Percentiles rank a stretch among this genome's conserved stretches.
Evolutionary conservation across 2,113 vertebrate species (phyloP).

Genomic region (Setophaga petechia): DNA sequence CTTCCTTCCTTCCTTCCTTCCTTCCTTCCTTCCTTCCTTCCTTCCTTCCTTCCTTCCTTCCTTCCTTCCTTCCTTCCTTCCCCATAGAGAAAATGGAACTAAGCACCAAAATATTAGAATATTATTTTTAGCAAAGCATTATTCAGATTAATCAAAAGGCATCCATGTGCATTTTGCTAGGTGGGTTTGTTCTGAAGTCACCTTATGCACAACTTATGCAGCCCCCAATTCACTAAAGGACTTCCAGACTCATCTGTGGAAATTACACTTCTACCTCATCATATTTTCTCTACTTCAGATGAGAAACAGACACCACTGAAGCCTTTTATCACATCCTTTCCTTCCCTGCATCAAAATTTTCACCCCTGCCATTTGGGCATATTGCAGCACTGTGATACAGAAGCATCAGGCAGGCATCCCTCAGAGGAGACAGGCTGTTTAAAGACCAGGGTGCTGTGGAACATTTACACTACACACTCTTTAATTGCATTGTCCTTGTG

Average conservation of each 20-base stretch:
- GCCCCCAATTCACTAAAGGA: not conserved
- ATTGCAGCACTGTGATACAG: not conserved
- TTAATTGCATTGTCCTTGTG: fast-evolving
- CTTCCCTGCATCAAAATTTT: not conserved
- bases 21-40: not conserved
- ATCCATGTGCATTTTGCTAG: not conserved
- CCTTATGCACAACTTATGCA: not conserved
- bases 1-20: no score
- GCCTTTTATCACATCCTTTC: not conserved
- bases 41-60: not conserved
- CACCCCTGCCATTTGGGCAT: not conserved
- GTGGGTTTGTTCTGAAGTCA: not conserved
- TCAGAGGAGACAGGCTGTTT: not conserved
- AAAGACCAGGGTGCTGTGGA: not conserved
- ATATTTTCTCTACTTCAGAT: not conserved
- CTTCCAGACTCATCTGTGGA: not conserved
- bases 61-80: no score
- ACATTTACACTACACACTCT: not conserved
- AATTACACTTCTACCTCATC: not conserved
- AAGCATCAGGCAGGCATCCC: not conserved
- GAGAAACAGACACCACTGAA: not conserved
- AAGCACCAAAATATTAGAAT: not conserved
- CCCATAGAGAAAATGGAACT: not conserved
- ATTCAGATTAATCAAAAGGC: not conserved
- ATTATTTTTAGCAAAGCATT: not conserved